Conservation (phyloP, 2,113 vertebrate species). For the Misgurnus anguillicaudatus region DNA sequence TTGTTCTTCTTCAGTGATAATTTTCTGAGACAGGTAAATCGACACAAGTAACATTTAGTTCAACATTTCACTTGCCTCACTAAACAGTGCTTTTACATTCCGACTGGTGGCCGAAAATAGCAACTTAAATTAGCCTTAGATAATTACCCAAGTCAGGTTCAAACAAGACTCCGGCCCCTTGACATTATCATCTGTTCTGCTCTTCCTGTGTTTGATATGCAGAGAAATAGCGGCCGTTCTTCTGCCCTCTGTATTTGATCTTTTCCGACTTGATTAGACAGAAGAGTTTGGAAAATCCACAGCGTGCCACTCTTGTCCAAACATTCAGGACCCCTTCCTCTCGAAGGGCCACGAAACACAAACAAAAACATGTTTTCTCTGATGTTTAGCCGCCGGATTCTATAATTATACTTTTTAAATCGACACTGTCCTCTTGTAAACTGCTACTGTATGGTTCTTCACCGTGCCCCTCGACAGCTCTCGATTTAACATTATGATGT, state of each 20-base stretch:
- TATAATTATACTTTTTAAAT: constrained; percentile 44
- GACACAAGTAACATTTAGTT: constrained; percentile 2
- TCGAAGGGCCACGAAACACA: neutral
- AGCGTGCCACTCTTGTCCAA: constrained; percentile 9
- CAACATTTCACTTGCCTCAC: constrained; percentile 5
- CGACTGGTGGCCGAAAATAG: neutral
- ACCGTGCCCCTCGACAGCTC: neutral
- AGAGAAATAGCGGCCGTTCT: neutral
- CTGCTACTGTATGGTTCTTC: neutral
- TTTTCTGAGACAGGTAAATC: neutral
- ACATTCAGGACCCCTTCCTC: constrained; percentile 8
- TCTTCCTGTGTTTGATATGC: constrained; percentile 32
- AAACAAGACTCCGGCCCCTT: constrained; percentile 10
- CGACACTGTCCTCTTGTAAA: constrained; percentile 17
- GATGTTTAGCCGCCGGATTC: constrained; percentile 29
- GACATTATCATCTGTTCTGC: constrained; percentile 15
- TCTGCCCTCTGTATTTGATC: constrained; percentile 23
- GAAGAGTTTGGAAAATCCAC: constrained; percentile 5
- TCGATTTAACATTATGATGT: constrained; percentile 31
- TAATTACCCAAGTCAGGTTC: constrained; percentile 17
- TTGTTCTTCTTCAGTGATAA: constrained; percentile 6
- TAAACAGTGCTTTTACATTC: constrained; percentile 25
- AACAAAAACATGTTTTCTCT: constrained; percentile 34
- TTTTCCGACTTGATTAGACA: constrained; percentile 24
- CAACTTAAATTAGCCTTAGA: constrained; percentile 23